Conservation (phyloP, 2,113 vertebrate species). For the Ibidorhyncha struthersii region DNA sequence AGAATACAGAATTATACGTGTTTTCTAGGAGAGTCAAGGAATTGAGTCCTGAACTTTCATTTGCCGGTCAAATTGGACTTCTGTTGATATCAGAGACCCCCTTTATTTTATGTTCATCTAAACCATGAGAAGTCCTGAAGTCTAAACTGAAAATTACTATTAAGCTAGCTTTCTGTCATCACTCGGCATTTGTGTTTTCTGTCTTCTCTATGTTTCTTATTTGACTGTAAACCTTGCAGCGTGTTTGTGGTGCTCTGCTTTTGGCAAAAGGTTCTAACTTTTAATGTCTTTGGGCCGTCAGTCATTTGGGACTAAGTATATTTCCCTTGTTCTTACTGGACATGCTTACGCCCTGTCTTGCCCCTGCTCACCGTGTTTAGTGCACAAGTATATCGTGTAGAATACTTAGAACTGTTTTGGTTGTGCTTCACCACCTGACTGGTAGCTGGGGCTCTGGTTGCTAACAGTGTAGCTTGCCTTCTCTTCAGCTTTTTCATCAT, state of each 20-base stretch:
- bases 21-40: neutral
- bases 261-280: neutral
- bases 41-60: neutral
- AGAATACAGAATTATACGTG: neutral
- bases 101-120: neutral
- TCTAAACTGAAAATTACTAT: neutral
- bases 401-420: neutral
- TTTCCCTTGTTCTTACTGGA: neutral
- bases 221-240: neutral
- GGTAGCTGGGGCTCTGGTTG: neutral
- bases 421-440: neutral
- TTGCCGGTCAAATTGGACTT: neutral
- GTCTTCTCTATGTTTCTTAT: neutral
- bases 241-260: neutral
- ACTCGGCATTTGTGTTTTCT: neutral
- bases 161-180: neutral
- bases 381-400: rapidly evolving
- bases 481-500: neutral
- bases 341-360: neutral
- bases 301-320: neutral
- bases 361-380: neutral
- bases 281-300: neutral
- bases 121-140: neutral
- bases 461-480: neutral
- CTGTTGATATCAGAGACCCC: neutral